Conservation (phyloP, 1,140 invertebrate species). For the Dinoponera quadriceps region DNA sequence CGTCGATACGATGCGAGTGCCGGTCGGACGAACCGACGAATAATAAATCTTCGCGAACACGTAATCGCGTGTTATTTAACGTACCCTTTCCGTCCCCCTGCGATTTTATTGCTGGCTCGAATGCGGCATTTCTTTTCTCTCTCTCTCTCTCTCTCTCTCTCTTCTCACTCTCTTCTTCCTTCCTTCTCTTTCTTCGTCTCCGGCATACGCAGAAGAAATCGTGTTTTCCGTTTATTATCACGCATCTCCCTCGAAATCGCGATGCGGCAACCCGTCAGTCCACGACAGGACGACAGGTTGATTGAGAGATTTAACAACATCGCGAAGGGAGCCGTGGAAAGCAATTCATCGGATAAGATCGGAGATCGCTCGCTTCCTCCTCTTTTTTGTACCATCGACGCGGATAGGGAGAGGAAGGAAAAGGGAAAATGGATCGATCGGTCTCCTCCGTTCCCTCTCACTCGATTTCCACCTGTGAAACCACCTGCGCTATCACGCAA, state of each 20-base stretch:
- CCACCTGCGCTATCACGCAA: constrained; percentile 40
- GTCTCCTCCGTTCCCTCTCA: not conserved
- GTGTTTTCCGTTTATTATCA: too few species aligned
- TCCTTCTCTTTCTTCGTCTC: too few species aligned
- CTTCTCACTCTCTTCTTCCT: too few species aligned
- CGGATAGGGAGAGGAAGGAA: not conserved
- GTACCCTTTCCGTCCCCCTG: not conserved
- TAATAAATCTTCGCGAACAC: constrained; percentile 35
- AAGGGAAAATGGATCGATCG: not conserved
- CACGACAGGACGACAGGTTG: too few species aligned
- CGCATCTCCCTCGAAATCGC: too few species aligned
- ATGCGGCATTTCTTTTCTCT: not conserved
- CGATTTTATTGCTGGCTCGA: constrained; percentile 35
- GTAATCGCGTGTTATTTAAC: constrained; percentile 35
- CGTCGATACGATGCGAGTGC: not conserved
- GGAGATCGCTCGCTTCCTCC: too few species aligned
- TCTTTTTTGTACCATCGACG: not conserved
- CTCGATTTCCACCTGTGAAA: constrained; percentile 41
- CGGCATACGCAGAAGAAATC: too few species aligned
- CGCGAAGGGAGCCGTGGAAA: too few species aligned
- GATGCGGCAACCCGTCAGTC: too few species aligned
- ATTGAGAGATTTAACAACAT: too few species aligned
- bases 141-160: not conserved
- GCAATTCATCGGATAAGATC: too few species aligned
- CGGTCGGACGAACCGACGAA: not conserved